Base-by-base conservation (phyloP, 1,140 invertebrate species). In the Pseudomyrmex pallidus region DNA sequence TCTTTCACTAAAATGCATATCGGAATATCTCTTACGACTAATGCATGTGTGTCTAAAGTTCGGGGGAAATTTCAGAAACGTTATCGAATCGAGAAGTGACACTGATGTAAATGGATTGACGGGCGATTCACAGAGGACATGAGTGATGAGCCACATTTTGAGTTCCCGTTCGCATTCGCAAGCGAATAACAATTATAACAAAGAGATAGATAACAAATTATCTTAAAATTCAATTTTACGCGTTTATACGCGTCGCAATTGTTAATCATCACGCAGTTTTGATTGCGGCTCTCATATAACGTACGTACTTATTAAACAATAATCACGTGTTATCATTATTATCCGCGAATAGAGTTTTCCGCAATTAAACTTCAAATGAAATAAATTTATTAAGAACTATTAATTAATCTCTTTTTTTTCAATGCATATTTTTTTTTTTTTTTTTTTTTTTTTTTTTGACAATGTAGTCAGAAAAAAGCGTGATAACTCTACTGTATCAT, bases 131-230 rank as follows among this genome's bases (percentile, higher is more conserved):
- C 64, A 59, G 50, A 12, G 48, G 50, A 52, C 50, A 25, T 59
- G 76, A 80, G 20, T 61, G 76, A 80, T 72, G 54, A 80, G 72
- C 72, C 13, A 35, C 22, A 70, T 70, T 78, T 72, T 50, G 44
- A 12, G 20, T 15, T 59, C 15, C 35, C 50, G 17, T 52, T 52
- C 10, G 9, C 50, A 74, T 8, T 5, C n/a, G 13, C 13, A 7
- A 13, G 70, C 12, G 17, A 20, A 72, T 12, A 10, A 35, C 46
- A 56, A 72, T 50, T 57, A 57, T 1, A 52, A 59, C 70, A 72
- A 59, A 78, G 63, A 78, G 17, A 48, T 68, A 48, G 8, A 54
- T 9, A 59, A 59, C 56, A 50, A 80, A 61, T 72, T 22, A 48
- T 13, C 20, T 17, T 59, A 13, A 48, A 44, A 64, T 44, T 35